These are phyloP conservation scores for Aplochiton taeniatus DNA, from an alignment of 2,797 vertebrate species.

Conservation along the genomic window DNA sequence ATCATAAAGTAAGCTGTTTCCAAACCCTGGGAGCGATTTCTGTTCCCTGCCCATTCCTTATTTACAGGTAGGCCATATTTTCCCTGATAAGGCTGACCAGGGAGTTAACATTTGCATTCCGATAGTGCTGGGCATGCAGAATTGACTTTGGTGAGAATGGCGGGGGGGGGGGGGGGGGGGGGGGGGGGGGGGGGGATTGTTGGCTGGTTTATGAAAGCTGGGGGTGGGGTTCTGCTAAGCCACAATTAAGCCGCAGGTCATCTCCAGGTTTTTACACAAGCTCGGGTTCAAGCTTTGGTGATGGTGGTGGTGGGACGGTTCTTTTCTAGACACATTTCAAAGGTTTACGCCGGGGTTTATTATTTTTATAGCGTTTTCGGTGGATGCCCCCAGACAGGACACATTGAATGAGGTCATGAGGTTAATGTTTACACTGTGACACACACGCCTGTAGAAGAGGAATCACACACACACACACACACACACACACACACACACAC, in stretches of 20 bases:
- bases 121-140: constrained; percentile 36
- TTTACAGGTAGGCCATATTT: constrained; percentile 53
- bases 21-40: constrained; percentile 33
- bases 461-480: background rate
- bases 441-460: background rate
- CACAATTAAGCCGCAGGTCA: background rate
- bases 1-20: constrained; percentile 22
- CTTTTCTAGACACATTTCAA: too few relatives aligned
- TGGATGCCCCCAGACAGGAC: too few relatives aligned
- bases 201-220: background rate
- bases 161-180: background rate
- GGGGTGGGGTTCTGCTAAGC: background rate
- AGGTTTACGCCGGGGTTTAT: too few relatives aligned
- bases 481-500: background rate
- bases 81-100: constrained; percentile 43
- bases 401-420: too few relatives aligned
- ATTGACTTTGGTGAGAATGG: constrained; percentile 33
- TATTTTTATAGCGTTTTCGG: too few relatives aligned
- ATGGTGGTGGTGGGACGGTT: too few relatives aligned
- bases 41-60: constrained; percentile 40
- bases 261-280: too few relatives aligned
- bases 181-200: background rate
- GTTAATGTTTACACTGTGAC: too few relatives aligned
- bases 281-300: too few relatives aligned
- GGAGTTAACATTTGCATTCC: constrained; percentile 54